A percentile compares a stretch with the other conserved stretches of the same genome.
These are phyloP conservation scores for Charadrius vociferus DNA, from an alignment of 2,113 vertebrate species.

Conservation along the genomic window DNA sequence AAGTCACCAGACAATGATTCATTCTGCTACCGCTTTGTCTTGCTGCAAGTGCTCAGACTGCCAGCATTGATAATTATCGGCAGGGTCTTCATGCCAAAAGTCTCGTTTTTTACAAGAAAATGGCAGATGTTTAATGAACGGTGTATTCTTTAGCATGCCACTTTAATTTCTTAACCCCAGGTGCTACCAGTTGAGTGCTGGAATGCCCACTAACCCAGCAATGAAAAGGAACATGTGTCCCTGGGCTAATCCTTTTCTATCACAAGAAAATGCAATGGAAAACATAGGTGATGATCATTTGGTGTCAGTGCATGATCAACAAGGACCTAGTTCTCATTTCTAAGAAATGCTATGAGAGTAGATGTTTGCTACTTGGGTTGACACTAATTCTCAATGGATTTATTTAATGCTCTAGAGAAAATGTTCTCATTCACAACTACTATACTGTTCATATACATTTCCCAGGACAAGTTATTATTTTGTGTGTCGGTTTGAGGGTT, in stretches of 20 bases:
- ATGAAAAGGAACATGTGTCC: background rate
- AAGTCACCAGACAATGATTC: slow-evolving; percentile 1
- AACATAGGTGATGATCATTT: background rate
- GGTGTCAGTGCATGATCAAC: background rate
- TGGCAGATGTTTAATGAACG: background rate
- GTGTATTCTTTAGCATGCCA: background rate
- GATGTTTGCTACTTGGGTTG: background rate
- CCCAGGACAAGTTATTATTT: background rate
- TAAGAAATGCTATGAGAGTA: background rate
- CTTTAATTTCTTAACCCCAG: background rate
- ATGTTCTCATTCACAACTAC: background rate
- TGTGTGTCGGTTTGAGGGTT: background rate
- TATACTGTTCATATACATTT: background rate
- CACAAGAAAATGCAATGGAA: background rate
- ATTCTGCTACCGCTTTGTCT: slow-evolving; percentile 61
- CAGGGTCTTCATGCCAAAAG: background rate
- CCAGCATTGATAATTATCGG: background rate
- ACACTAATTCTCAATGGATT: background rate
- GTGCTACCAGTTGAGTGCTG: background rate
- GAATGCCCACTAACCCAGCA: background rate
- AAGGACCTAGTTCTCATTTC: background rate
- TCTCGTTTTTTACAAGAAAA: background rate
- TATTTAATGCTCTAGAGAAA: background rate
- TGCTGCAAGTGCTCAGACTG: slow-evolving; percentile 55
- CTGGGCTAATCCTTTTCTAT: background rate